Conservation (phyloP, 2,797 vertebrate genomes). For the Platyrinchus mystaceus region DNA sequence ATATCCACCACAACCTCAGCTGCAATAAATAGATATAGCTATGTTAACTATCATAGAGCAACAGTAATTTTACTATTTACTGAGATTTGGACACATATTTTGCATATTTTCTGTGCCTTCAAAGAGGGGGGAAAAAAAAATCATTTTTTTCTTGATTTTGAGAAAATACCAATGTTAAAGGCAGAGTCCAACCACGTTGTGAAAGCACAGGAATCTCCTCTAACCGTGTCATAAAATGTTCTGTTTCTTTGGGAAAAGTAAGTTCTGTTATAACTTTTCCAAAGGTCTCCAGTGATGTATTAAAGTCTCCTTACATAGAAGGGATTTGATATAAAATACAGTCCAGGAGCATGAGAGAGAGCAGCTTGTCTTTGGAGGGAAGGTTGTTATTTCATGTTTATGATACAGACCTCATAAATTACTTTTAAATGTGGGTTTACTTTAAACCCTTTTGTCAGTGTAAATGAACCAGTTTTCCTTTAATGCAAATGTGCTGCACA, state of each 20-base stretch:
- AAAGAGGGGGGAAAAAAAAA: not conserved
- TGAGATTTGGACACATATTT: not conserved
- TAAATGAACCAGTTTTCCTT: conserved; percentile 7
- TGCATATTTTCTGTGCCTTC: not conserved
- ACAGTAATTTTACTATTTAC: not conserved
- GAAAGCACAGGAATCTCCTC: not conserved
- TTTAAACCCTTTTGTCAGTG: conserved; percentile 44
- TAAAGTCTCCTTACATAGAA: conserved; percentile 37
- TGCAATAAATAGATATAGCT: not conserved
- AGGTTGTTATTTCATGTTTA: conserved; percentile 51
- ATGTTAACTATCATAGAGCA: not conserved
- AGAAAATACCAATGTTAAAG: not conserved
- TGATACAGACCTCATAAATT: conserved; percentile 46
- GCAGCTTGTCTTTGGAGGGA: conserved; percentile 44
- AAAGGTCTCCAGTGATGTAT: conserved; percentile 40
- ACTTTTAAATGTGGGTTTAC: conserved; percentile 15
- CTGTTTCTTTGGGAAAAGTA: conserved; percentile 7
- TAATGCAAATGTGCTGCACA: not conserved
- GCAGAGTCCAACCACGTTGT: not conserved
- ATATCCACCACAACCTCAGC: not conserved
- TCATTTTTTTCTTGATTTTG: not conserved
- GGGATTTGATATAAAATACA: conserved; percentile 48
- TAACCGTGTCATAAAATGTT: not conserved
- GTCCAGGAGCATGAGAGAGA: conserved; percentile 24
- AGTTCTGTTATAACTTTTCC: conserved; percentile 26